Percentiles rank a stretch among this genome's conserved stretches.
These are phyloP conservation scores for Nycticorax nycticorax DNA, from an alignment of 2,113 vertebrate species.

Conservation along the genomic window DNA sequence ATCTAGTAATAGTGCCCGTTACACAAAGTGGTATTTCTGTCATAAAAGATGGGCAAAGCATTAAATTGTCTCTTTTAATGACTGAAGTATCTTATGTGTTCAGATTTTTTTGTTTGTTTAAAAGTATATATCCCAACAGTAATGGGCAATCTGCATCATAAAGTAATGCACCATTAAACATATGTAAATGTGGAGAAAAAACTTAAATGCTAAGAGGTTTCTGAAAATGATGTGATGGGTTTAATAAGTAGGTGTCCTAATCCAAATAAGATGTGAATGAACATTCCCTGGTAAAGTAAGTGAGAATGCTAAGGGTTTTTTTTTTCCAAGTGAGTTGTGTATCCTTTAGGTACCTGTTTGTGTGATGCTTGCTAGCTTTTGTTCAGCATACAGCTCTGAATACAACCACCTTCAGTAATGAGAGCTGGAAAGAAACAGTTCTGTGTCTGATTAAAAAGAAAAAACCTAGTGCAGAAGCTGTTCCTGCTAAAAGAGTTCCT, in stretches of 20 bases:
- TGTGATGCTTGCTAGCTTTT: neutral
- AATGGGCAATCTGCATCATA: neutral
- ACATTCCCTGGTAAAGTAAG: neutral
- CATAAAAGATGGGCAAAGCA: neutral
- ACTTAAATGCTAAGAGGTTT: neutral
- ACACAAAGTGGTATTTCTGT: neutral
- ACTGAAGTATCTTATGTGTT: neutral
- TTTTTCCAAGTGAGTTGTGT: accelerated
- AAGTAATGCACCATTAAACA: neutral
- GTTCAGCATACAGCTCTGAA: neutral
- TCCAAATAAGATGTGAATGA: neutral
- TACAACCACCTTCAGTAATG: neutral
- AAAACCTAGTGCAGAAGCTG: neutral
- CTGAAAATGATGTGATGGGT: neutral
- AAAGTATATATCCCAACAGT: neutral
- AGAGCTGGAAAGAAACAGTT: neutral
- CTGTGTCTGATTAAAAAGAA: neutral
- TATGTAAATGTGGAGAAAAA: neutral
- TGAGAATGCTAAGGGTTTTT: neutral
- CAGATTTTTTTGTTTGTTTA: neutral
- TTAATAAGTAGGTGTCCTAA: neutral
- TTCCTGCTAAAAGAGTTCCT: neutral
- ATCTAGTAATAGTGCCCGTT: neutral
- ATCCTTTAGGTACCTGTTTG: neutral
- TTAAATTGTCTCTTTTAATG: neutral